phyloP scores from a whole-genome alignment of 2,113 vertebrate species.

The Engystomops pustulosus region DNA sequence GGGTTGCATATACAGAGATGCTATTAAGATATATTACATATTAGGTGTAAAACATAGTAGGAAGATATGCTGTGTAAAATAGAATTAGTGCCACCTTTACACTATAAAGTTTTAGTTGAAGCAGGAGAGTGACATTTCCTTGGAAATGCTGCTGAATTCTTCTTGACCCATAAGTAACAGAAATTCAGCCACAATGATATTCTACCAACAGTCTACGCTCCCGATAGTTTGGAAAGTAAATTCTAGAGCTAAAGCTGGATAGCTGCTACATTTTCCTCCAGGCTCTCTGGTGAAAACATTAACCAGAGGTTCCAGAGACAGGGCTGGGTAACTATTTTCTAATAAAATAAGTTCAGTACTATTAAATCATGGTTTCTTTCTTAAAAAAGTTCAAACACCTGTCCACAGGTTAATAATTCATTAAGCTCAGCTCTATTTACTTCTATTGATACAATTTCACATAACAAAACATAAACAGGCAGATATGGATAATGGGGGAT shows the following conservation, averaged over 20 bases:
- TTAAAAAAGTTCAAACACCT: too few species aligned
- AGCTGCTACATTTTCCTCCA: constrained; percentile 2
- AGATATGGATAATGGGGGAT: too few species aligned
- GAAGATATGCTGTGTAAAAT: not conserved
- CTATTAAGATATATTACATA: not conserved
- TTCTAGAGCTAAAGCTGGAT: not conserved
- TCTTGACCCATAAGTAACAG: not conserved
- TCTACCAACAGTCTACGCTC: not conserved
- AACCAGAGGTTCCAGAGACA: not conserved
- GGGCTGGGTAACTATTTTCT: not conserved
- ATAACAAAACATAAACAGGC: too few species aligned
- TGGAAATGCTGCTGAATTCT: not conserved
- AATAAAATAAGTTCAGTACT: too few species aligned
- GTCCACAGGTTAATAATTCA: too few species aligned
- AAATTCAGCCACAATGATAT: not conserved
- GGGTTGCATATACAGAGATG: not conserved
- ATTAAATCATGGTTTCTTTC: not conserved
- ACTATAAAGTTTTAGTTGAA: not conserved
- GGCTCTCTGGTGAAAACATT: not conserved
- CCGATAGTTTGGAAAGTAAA: not conserved
- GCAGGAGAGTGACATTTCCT: not conserved
- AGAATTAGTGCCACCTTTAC: not conserved
- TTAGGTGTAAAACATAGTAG: not conserved
- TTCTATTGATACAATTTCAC: too few species aligned
- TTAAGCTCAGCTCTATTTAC: too few species aligned